Conservation (phyloP, 2,888 invertebrate genomes). For the Andrena minutula region DNA sequence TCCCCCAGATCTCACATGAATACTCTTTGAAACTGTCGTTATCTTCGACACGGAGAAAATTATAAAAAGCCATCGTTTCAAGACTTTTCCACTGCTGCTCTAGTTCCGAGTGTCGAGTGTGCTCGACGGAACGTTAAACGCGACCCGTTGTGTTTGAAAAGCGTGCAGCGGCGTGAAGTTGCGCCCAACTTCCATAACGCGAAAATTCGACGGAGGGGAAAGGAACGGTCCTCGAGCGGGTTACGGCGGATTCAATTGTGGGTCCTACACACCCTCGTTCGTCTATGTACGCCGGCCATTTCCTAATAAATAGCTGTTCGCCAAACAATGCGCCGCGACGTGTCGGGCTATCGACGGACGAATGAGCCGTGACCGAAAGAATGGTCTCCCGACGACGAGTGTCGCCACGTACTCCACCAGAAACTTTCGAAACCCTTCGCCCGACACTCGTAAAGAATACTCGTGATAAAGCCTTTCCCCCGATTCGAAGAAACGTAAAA, state of each 20-base stretch:
- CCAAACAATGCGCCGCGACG: slow-evolving; percentile 42
- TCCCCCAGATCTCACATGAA: background rate
- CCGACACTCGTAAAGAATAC: slow-evolving; percentile 15
- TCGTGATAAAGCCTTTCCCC: slow-evolving; percentile 6
- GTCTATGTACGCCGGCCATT: slow-evolving; percentile 54
- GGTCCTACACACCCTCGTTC: slow-evolving; percentile 39
- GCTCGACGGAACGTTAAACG: slow-evolving; percentile 65
- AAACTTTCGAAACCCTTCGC: slow-evolving; percentile 44
- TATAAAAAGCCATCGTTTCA: slow-evolving; percentile 16
- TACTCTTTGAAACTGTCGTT: background rate
- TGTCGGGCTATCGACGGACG: slow-evolving; percentile 51
- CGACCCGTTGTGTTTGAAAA: slow-evolving; percentile 60
- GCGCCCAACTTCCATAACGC: slow-evolving; percentile 44
- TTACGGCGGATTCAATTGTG: slow-evolving; percentile 41
- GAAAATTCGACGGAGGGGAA: slow-evolving; percentile 31
- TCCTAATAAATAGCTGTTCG: slow-evolving; percentile 55
- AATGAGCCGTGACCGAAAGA: slow-evolving; percentile 63
- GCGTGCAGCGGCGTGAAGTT: slow-evolving; percentile 32
- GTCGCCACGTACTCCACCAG: slow-evolving; percentile 13
- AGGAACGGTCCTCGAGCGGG: slow-evolving; percentile 39
- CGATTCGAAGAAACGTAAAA: background rate
- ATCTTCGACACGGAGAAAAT: background rate
- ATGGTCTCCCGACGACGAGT: slow-evolving; percentile 36
- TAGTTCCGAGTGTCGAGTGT: slow-evolving; percentile 40
- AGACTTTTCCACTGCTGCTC: background rate